Base-by-base conservation (phyloP, 2,797 vertebrate species). In the Pelobates cultripes region DNA sequence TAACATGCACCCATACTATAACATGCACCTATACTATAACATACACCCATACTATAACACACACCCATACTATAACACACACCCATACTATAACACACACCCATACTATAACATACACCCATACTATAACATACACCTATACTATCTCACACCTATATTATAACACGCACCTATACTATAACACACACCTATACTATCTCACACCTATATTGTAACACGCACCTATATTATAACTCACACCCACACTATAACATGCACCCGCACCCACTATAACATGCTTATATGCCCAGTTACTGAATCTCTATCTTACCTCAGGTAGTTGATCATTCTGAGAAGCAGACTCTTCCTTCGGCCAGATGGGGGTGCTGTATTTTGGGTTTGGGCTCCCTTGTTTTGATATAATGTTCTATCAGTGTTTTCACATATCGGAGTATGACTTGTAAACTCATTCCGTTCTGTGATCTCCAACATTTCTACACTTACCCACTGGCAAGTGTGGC, bases 401-500 rank as follows among this genome's bases (percentile, higher is more conserved):
- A 51, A 7, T 4, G 51, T 44, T 60, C 10, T 70, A 7, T 70
- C n/a, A 9, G 3, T 53, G 8, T n/a, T 42, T 5, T 43, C 63
- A 13, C 55, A 44, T n/a, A 12, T 2, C 1, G 17, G 6, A 41
- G 2, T 4, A 2, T 43, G 64, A 0, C 7, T 7, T 1, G 70
- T 41, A 7, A 55, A 28, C 43, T 4, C 41, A 5, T 43, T 17
- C 42, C n/a, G 9, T 10, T 71, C 79, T 9, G 7, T 17, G 10
- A 69, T 42, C 55, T 64, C 79, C 42, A 79, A 42, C 7, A 71
- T 41, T 9, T 73, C 82, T n/a, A 51, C 73, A 2, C 82, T 79
- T 17, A 81, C 67, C 85, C 85, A 86, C 47, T 84, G 74, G 28
- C 84, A 85, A 0, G 81, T 83, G 40, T 83, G 84, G 57, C 78